Evolutionary conservation across 1,140 invertebrate genomes (phyloP).

Genomic region (Aradophagus sp.): DNA sequence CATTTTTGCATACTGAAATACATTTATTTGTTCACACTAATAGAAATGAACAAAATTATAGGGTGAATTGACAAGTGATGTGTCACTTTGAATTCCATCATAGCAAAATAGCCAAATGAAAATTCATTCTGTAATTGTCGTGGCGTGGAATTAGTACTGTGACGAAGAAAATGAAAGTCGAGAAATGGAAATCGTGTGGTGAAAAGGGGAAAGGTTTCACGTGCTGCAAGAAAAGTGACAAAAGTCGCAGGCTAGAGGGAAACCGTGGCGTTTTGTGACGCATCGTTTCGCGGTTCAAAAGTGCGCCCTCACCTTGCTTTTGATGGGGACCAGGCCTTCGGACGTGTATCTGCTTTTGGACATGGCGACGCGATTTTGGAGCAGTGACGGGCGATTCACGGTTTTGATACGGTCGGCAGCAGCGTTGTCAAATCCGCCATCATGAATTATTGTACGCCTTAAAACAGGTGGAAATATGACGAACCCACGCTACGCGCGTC

Average conservation of each 20-base stretch:
- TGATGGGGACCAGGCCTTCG: slow-evolving; percentile 80
- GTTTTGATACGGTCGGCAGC: slow-evolving; percentile 12
- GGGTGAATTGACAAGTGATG: no score
- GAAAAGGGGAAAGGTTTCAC: no score
- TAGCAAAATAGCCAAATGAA: no score
- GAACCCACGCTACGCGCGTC: slow-evolving; percentile 35
- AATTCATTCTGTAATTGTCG: no score
- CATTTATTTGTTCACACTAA: no score
- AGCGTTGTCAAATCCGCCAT: slow-evolving; percentile 47
- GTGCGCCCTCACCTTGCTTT: slow-evolving; percentile 79
- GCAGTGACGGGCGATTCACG: slow-evolving; percentile 8
- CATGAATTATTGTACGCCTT: slow-evolving; percentile 45
- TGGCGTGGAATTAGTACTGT: no score
- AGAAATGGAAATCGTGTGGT: no score
- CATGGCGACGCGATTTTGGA: slow-evolving; percentile 69
- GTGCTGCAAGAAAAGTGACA: slow-evolving; percentile 6
- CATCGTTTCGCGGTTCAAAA: no score
- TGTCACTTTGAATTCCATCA: no score
- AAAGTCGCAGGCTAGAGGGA: not conserved
- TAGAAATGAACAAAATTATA: no score
- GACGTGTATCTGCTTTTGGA: slow-evolving; percentile 82
- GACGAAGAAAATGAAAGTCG: no score
- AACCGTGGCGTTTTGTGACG: not conserved
- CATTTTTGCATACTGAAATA: no score
- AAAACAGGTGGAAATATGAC: slow-evolving; percentile 46